Evolutionary conservation across 2,888 invertebrate species (phyloP).

Genomic region (Serripes groenlandicus): DNA sequence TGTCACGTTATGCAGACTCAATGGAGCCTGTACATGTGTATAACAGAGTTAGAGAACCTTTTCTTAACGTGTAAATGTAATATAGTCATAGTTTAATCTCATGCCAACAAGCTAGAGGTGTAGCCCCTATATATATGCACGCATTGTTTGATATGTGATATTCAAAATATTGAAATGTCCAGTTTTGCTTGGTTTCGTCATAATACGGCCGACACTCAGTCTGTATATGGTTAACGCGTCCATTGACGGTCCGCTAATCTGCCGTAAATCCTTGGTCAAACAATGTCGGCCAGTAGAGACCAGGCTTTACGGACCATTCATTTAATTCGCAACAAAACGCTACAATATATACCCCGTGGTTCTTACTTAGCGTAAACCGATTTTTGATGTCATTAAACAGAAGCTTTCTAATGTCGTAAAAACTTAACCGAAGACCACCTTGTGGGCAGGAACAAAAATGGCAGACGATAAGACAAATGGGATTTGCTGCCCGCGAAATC

Average conservation of each 20-base stretch:
- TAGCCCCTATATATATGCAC: too few relatives aligned
- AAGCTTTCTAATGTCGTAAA: conserved; percentile 24
- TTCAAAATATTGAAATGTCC: too few relatives aligned
- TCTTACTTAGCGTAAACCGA: conserved; percentile 25
- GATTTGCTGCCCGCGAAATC: conserved; percentile 26
- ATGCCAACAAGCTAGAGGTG: too few relatives aligned
- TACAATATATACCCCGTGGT: conserved; percentile 20
- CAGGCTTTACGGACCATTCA: conserved; percentile 13
- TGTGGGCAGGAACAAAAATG: conserved; percentile 21
- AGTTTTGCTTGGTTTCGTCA: too few relatives aligned
- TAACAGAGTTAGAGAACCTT: too few relatives aligned
- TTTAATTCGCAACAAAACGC: conserved; percentile 4
- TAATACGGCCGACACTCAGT: conserved; percentile 35
- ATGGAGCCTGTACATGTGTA: too few relatives aligned
- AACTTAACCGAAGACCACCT: conserved; percentile 26
- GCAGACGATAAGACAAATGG: conserved; percentile 22
- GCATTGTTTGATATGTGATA: too few relatives aligned
- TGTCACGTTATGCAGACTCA: too few relatives aligned
- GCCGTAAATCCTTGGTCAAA: conserved; percentile 20
- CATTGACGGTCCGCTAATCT: conserved; percentile 31
- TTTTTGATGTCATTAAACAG: conserved; percentile 17
- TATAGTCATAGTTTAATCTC: too few relatives aligned
- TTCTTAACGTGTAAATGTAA: too few relatives aligned
- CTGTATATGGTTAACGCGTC: conserved; percentile 24
- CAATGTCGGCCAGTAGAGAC: conserved; percentile 1